phyloP scores from a whole-genome alignment of 2,888 invertebrate genomes.

The Noctua fimbriata region DNA sequence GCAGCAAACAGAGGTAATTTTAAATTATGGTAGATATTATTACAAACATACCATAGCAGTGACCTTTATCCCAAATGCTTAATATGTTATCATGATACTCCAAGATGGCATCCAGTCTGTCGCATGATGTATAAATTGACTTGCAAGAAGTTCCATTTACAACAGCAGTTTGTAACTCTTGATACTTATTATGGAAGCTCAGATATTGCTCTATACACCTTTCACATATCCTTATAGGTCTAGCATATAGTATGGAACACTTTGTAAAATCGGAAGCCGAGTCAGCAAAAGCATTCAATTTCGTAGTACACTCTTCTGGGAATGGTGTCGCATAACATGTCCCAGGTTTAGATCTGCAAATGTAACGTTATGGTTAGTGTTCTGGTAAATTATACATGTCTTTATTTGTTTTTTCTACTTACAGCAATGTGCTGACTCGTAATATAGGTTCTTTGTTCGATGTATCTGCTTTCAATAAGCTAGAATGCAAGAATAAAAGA shows the following conservation, averaged over 20 bases:
- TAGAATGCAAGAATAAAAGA: constrained; percentile 52
- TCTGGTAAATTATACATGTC: neutral
- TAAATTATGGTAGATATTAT: neutral
- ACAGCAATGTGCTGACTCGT: constrained; percentile 33
- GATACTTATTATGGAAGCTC: constrained; percentile 86
- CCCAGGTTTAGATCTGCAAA: constrained; percentile 70
- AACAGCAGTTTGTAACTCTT: constrained; percentile 83
- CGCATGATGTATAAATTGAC: constrained; percentile 90
- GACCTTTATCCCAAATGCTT: constrained; percentile 91
- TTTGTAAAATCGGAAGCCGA: constrained; percentile 90
- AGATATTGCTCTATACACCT: constrained; percentile 90
- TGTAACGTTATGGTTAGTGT: neutral
- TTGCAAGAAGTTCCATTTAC: constrained; percentile 91
- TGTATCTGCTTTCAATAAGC: constrained; percentile 64
- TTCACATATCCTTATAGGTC: constrained; percentile 91
- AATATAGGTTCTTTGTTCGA: constrained; percentile 26
- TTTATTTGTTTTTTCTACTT: constrained; percentile 7
- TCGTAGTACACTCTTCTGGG: constrained; percentile 75
- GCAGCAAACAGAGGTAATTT: neutral
- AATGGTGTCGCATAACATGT: constrained; percentile 64
- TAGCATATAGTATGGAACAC: constrained; percentile 91
- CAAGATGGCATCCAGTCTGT: constrained; percentile 91
- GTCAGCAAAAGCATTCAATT: constrained; percentile 87
- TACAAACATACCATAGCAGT: constrained; percentile 90
- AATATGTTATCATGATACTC: constrained; percentile 89